Conservation (phyloP, 2,113 vertebrate species). For the Sinocyclocheilus rhinocerous region DNA sequence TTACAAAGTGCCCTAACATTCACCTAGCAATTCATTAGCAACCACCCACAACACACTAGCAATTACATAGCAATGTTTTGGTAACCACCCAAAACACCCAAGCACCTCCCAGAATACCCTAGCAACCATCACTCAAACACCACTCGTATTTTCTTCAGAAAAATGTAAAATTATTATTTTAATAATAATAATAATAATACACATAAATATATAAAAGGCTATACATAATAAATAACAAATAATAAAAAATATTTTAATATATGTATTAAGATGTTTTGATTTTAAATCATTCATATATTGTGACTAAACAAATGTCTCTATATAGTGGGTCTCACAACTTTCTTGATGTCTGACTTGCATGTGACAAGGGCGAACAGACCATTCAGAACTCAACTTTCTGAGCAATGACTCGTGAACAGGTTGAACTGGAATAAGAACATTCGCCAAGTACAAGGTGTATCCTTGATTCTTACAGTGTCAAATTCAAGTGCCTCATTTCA, state of each 20-base stretch:
- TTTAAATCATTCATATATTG: background rate
- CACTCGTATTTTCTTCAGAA: background rate
- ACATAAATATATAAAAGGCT: background rate
- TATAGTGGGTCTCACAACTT: background rate
- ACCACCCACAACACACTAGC: background rate
- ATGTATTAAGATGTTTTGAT: no score
- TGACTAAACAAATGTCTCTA: background rate
- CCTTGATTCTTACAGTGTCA: background rate
- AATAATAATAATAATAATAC: no score
- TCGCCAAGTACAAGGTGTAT: background rate
- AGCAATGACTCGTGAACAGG: constrained; percentile 41
- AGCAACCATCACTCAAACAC: background rate
- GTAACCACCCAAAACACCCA: no score
- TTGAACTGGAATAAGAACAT: constrained; percentile 39
- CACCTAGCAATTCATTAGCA: background rate
- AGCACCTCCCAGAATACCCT: background rate
- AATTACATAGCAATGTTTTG: background rate
- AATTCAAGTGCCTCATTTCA: constrained; percentile 26
- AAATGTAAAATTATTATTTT: no score
- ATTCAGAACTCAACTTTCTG: constrained; percentile 1
- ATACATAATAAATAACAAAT: background rate
- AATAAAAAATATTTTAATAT: background rate
- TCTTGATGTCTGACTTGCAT: constrained; percentile 27
- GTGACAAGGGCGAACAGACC: background rate
- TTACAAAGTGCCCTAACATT: background rate